Base-by-base conservation (phyloP, 1,140 invertebrate genomes). In the Globodera rostochiensis region DNA sequence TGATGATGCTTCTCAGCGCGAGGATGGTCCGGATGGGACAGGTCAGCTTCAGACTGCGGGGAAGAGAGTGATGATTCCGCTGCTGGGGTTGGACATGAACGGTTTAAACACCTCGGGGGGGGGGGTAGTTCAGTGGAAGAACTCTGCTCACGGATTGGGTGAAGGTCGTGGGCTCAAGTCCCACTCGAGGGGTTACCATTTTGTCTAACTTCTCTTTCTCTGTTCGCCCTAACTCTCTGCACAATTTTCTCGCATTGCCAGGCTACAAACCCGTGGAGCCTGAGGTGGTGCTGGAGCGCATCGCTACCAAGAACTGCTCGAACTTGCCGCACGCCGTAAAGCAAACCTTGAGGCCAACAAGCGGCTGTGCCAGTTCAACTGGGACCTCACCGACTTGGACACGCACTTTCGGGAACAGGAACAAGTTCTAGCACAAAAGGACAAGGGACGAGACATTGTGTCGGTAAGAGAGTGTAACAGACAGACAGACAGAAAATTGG, bases 381-480 rank as follows among this genome's bases (percentile, higher is more conserved):
- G 96, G 96, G 97, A 99, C 89, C 98, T 98, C 93, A 96, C 96
- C 50, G 97, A 99, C 87, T 96, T 99, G 91, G 96, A 98, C 91
- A 97, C 98, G 90, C 99, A 96, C 95, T 98, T 99, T 90, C 97
- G 97, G 91, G 98, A 99, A 91, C 99, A 99, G 90, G 97, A 98
- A 90, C 96, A 99, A 90, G 98, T 99, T n/a, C 94, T 98, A 83
- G 95, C 94, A 88, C 94, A 94, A 49, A 87, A 85, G 70, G 96
- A 98, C 89, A 97, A 94, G 74, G 96, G 96, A 73, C 94, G 94
- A 84, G 97, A 99, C 92, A 92, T 98, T 81, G 96, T 96, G 71
- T 97, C 96, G 73, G 97, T 99, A 19, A 98, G 57, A 64, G 4
- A 36, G 36, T 36, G 36, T 36, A 36, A 36, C 36, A 36, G 36